Evolutionary conservation across 2,797 vertebrate genomes (phyloP), one percentile per base, ranked within the genome.

Genomic region (Avahi laniger): DNA sequence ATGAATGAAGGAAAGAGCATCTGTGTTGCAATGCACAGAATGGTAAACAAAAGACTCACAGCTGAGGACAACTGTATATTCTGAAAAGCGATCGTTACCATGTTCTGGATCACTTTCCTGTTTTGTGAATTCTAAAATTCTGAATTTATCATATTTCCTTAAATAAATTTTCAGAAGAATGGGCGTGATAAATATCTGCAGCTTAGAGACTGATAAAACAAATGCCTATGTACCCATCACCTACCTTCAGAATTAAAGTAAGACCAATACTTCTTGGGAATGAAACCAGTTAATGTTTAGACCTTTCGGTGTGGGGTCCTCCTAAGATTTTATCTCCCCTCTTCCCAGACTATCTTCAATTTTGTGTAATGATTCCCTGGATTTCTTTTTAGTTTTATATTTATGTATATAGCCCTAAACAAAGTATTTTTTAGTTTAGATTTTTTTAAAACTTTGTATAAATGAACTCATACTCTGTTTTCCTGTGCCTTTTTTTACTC

Each of bases 1-100:
- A 43, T 69, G 61, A 94, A 89, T 86, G 94, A 96, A 93, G 70
- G 91, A 20, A 95, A 63, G 50, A 86, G 10, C 50, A 14, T 59
- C 28, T 84, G 41, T 94, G n/a, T 94, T 76, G n/a, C 87, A 87
- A 69, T 85, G 43, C 33, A 61, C 35, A 50, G 48, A 78, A 50
- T 52, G 83, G 3, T 33, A 93, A 81, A 75, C 57, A 75, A 61
- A 86, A 73, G 5, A 90, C 14, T 72, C 50, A 20, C 83, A 26
- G 30, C 43, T n/a, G 61, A 94, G 79, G 89, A n/a, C 73, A 83
- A 20, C 28, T 73, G 41, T 94, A 8, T 95, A 70, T 82, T 93
- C 59, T 85, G 52, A 69, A 69, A 91, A 78, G 65, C n/a, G 12
- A 30, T 80, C 81, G 38, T 30, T 70, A 46, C 35, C 3, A 4